A percentile compares a stretch with the other conserved stretches of the same genome.
Conservation (phyloP, 2,113 vertebrate species). For the Oenanthe oenanthe region DNA sequence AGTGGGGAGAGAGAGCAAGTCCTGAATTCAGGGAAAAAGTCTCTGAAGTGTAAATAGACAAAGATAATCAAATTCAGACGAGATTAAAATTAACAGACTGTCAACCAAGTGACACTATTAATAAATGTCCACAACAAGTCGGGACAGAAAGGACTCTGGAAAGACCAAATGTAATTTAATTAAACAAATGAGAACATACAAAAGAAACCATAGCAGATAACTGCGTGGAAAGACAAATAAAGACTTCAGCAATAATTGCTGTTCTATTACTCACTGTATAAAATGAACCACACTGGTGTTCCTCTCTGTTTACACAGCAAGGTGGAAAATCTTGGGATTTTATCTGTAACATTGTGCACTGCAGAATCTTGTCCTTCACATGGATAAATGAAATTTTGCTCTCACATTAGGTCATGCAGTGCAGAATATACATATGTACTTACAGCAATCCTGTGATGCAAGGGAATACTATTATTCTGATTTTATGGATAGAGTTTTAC, state of each 20-base stretch:
- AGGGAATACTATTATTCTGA: constrained; percentile 49
- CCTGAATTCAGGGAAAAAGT: constrained; percentile 36
- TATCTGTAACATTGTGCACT: neutral
- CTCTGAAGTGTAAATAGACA: constrained; percentile 70
- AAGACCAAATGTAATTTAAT: constrained; percentile 63
- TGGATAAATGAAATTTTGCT: constrained; percentile 36
- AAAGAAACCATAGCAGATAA: constrained; percentile 33
- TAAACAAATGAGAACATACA: constrained; percentile 52
- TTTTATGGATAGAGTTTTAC: constrained; percentile 68
- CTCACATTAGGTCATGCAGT: neutral
- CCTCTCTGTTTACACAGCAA: neutral
- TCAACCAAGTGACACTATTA: constrained; percentile 68
- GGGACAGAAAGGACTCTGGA: constrained; percentile 39
- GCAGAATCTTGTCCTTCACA: neutral
- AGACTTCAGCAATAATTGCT: constrained; percentile 48
- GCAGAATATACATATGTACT: neutral
- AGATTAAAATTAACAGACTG: constrained; percentile 71
- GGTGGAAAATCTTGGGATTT: constrained; percentile 18
- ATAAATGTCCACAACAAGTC: constrained; percentile 63
- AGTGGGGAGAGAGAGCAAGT: neutral
- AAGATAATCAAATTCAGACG: constrained; percentile 66
- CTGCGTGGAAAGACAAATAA: constrained; percentile 38
- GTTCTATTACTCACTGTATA: neutral
- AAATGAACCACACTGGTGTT: neutral
- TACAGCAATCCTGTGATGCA: constrained; percentile 21